These are phyloP conservation scores for Tylochromis polylepis DNA, from an alignment of 2,113 vertebrate genomes.

Conservation along the genomic window DNA sequence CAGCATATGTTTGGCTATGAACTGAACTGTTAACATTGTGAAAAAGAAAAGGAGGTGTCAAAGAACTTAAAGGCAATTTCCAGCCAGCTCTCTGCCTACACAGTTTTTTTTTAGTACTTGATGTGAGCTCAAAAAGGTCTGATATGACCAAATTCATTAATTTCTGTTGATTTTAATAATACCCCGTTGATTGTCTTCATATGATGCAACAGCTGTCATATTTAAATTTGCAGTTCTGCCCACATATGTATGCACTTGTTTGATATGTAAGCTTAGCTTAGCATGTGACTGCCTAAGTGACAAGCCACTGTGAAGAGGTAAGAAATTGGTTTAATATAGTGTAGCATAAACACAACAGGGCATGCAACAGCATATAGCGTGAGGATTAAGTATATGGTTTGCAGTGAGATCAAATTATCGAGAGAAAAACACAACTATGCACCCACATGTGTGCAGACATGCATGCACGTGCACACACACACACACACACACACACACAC, in stretches of 20 bases:
- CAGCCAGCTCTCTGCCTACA: background rate
- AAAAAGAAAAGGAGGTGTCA: background rate
- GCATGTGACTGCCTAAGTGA: background rate
- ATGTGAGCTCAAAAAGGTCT: background rate
- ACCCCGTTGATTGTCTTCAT: background rate
- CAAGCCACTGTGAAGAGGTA: background rate
- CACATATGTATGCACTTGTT: background rate
- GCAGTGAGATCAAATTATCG: background rate
- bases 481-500: background rate
- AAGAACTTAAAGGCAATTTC: background rate
- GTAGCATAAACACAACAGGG: background rate
- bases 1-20: background rate
- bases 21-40: background rate
- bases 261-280: background rate
- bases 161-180: background rate
- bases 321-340: background rate
- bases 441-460: background rate
- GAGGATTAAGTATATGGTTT: background rate
- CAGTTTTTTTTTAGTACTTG: background rate
- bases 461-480: background rate
- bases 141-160: slow-evolving; percentile 4
- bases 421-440: background rate
- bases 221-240: background rate
- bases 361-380: background rate
- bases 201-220: background rate